Base-by-base conservation (phyloP, 2,888 invertebrate species). In the Aphrophora alni region DNA sequence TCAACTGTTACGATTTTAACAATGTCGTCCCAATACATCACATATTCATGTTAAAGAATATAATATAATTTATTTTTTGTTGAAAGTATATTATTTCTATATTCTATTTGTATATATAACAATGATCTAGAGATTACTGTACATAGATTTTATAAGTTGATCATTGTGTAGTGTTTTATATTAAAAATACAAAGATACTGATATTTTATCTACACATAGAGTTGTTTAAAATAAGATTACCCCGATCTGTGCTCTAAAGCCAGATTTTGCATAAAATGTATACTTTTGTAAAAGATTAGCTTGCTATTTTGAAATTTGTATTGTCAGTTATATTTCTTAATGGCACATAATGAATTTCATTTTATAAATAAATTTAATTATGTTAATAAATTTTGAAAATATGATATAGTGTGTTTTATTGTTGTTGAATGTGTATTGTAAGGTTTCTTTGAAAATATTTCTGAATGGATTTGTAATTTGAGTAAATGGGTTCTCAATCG, bases 1-100 rank as follows among this genome's bases (percentile, higher is more conserved):
- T 33, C 33, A 33, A 8, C 8, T 44, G 14, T 59, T 21, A 0
- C 21, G 59, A 10, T 33, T 33, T 33, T 33, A 10, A 33, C 33
- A 7, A 10, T 59, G 59, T 59, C 5, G 21, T 10, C n/a, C 4
- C n/a, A n/a, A 21, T n/a, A 59, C 59, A 59, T 59, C 59, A 59
- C 59, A 5, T 2, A 14, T 21, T 59, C 3, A 21, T 21, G n/a
- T 59, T 21, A 59, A 59, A 59, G n/a, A 59, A 59, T 59, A 59
- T 59, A 59, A 59, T 59, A 59, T 59, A 59, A 59, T 59, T 59
- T 59, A 59, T 59, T 59, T 59, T 59, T 59, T 59, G n/a, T n/a
- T 59, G 4, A 59, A 33, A 59, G 2, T 59, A 21, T 59, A 17
- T 44, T 44, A 59, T 59, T 21, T 59, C 59, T 21, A 59, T 59